Evolutionary conservation across 2,797 vertebrate genomes (phyloP), one percentile per base, ranked within the genome.

Genomic region (Gambusia yucatana): DNA sequence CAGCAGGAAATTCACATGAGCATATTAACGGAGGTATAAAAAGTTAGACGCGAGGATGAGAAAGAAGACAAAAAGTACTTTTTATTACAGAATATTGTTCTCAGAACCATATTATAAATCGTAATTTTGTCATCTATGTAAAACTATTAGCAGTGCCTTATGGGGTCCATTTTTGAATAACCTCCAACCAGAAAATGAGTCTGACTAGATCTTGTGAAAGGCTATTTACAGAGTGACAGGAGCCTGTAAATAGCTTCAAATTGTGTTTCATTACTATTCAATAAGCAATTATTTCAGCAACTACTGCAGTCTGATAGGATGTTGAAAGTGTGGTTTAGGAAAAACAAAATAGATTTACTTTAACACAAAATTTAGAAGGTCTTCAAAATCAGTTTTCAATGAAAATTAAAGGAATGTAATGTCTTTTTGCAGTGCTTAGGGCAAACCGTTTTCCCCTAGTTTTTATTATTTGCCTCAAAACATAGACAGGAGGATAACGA

Each of bases 391-490:
- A n/a, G 39, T 67, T 67, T 67, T 70, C 25, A 70, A 28, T 25
- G 41, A 41, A 20, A 67, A 20, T 41, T 67, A 41, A 67, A 10
- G 63, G 63, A 41, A 41, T 41, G 63, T 41, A 67, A 67, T 67
- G 20, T 39, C 63, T 25, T 41, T 25, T 41, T 41, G 63, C 61
- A 79, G 73, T 1, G 80, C 78, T 86, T 3, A 14, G 77, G 82
- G 83, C 86, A 76, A 75, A 39, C 36, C 63, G 52, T 72, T 87
- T 89, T 84, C 77, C 86, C 81, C 86, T 80, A 80, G 79, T 86
- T 90, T 57, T 89, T 91, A 93, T 91, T 87, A 90, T 89, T 86
- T 88, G 80, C 81, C 16, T 7, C 83, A 83, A 86, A 90, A 83
- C 81, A 83, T 0, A 59, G 77, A 84, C 83, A 44, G 0, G 63